Percentiles rank a stretch among this genome's conserved stretches.
phyloP scores from a whole-genome alignment of 2,797 vertebrate genomes.

The Schizopygopsis pylzovi region DNA sequence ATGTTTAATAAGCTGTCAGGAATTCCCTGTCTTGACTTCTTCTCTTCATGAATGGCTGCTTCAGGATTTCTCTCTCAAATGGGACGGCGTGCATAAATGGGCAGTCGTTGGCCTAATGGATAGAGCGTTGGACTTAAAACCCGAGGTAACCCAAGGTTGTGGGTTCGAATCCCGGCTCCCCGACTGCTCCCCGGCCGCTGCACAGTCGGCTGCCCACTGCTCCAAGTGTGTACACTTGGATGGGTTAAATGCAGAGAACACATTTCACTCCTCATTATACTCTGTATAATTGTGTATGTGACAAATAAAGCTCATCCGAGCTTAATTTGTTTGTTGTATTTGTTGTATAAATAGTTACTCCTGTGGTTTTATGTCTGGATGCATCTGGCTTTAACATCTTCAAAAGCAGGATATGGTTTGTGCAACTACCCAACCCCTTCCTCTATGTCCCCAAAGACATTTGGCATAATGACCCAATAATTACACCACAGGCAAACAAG shows the following conservation, averaged over 20 bases:
- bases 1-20: conserved; percentile 4
- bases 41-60: conserved; percentile 39
- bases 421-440: background rate
- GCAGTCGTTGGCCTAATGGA: too few relatives aligned
- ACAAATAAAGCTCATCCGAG: too few relatives aligned
- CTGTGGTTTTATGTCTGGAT: conserved; percentile 24
- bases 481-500: conserved; percentile 44
- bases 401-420: conserved; percentile 24
- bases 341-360: conserved; percentile 38
- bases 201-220: too few relatives aligned
- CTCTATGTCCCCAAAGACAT: conserved; percentile 9
- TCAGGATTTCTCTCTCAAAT: background rate
- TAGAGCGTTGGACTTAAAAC: too few relatives aligned
- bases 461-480: conserved; percentile 24
- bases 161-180: too few relatives aligned
- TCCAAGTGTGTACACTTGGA: too few relatives aligned
- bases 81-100: conserved; percentile 1
- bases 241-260: too few relatives aligned
- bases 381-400: conserved; percentile 30
- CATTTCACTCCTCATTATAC: too few relatives aligned
- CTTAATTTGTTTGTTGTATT: too few relatives aligned
- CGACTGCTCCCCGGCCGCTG: too few relatives aligned
- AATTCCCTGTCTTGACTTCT: conserved; percentile 5
- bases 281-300: too few relatives aligned
- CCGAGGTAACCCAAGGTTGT: too few relatives aligned